Base-by-base conservation (phyloP, 1,140 invertebrate genomes). In the Amyelois transitella region DNA sequence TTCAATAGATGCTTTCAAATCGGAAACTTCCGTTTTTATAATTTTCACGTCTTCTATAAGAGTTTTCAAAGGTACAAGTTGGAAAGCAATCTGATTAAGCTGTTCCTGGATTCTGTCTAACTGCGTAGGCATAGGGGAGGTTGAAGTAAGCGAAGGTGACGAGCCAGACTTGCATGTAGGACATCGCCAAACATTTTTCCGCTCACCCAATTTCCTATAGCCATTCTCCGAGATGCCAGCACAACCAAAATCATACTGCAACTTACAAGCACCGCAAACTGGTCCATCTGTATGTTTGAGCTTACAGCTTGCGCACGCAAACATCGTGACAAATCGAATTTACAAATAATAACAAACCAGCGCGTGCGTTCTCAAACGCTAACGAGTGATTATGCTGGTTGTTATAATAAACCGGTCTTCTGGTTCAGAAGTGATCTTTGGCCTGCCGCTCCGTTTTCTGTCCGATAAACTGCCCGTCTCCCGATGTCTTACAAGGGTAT, bases 201-300 rank as follows among this genome's bases (percentile, higher is more conserved):
- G 53, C 0, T 62, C 60, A 20, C n/a, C n/a, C n/a, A n/a, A n/a
- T n/a, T n/a, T n/a, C n/a, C n/a, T n/a, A n/a, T n/a, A n/a, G n/a
- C n/a, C 60, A 53, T 2, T n/a, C n/a, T 67, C 58, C 2, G 60
- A 58, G 4, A 66, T 22, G 24, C 60, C 57, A 25, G 64, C 43
- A 48, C 64, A 66, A 4, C 25, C n/a, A 43, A 54, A 64, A 43
- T 66, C 60, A 18, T 54, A 62, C 2, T 59, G 57, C 2, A 52
- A 19, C 22, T 62, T 56, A 43, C 64, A 66, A 14, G 8, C 18
- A 38, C 50, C 38, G 17, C 50, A 52, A 19, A 47, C 18, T 47
- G 62, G 21, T 20, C 62, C 62, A 1, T 60, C 62, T 2, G 47
- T 60, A 17, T 58, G 49, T 32, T 60, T 20, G 1, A 17, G n/a